These are phyloP conservation scores for Drosophila neonasuta DNA, from an alignment of 2,888 invertebrate genomes.

Conservation along the genomic window DNA sequence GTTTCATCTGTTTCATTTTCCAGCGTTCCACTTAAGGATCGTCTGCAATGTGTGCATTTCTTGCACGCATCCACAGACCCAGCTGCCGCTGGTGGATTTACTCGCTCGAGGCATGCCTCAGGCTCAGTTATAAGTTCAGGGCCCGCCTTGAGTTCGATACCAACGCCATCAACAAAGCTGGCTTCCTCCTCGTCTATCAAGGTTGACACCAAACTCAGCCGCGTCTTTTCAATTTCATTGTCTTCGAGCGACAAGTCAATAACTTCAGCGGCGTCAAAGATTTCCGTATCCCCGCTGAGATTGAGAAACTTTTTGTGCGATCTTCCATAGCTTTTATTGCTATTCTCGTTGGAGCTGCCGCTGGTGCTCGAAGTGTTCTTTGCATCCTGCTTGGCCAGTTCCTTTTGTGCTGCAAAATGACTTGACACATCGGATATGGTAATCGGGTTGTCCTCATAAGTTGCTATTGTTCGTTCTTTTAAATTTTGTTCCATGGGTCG, in stretches of 20 bases:
- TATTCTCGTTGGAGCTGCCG: conserved; percentile 44
- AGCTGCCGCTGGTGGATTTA: conserved; percentile 16
- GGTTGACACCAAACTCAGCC: conserved; percentile 67
- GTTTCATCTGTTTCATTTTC: conserved; percentile 27
- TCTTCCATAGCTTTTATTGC: conserved; percentile 32
- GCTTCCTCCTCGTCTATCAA: conserved; percentile 53
- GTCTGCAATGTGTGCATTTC: conserved; percentile 62
- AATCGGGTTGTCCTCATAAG: conserved; percentile 65
- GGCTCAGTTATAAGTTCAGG: conserved; percentile 3
- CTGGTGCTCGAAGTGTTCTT: conserved; percentile 25
- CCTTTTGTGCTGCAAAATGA: conserved; percentile 50
- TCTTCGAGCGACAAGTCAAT: conserved; percentile 16
- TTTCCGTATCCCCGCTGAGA: conserved; percentile 55
- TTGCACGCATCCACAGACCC: conserved; percentile 52
- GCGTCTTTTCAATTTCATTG: conserved; percentile 57
- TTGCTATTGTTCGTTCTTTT: background rate
- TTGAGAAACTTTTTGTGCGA: conserved; percentile 44
- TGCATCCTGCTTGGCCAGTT: conserved; percentile 14
- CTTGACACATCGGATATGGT: conserved; percentile 72
- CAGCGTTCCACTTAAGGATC: conserved; percentile 41
- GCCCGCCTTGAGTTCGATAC: conserved; percentile 1
- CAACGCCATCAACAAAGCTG: background rate
- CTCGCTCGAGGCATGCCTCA: conserved; percentile 40
- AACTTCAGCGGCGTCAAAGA: conserved; percentile 31
- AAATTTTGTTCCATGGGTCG: background rate